These are phyloP conservation scores for Marmota flaviventris DNA, from an alignment of 2,113 vertebrate species.

Conservation along the genomic window DNA sequence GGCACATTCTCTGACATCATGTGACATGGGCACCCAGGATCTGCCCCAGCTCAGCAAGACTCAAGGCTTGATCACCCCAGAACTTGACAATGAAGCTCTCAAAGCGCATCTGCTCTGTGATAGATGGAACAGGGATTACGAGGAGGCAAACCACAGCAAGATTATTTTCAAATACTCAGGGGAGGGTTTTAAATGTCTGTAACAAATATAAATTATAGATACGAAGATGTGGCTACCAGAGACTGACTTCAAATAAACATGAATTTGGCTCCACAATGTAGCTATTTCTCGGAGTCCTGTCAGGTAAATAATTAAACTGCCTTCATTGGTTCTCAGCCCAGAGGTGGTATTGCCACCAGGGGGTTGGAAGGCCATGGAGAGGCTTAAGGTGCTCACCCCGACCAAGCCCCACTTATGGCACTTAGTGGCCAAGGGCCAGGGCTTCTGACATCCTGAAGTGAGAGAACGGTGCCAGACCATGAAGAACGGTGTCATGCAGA, in stretches of 20 bases:
- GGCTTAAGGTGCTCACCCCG: no score
- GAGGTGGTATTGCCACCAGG: not conserved
- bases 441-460: no score
- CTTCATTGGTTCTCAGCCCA: no score
- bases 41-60: no score
- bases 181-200: not conserved
- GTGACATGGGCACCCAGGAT: accelerated
- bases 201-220: no score
- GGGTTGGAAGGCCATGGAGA: no score
- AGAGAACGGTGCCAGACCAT: not conserved
- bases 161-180: not conserved
- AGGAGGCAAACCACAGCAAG: not conserved
- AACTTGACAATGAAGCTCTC: not conserved
- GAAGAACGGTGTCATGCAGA: no score
- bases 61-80: not conserved
- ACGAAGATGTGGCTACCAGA: not conserved
- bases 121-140: accelerated
- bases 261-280: not conserved
- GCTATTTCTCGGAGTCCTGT: not conserved
- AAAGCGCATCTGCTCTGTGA: no score
- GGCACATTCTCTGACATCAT: accelerated
- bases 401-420: not conserved
- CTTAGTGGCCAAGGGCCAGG: not conserved
- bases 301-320: not conserved
- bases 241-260: not conserved